Percentiles rank a stretch among this genome's conserved stretches.
Conservation (phyloP, 2,113 vertebrate species). For the Riparia riparia region DNA sequence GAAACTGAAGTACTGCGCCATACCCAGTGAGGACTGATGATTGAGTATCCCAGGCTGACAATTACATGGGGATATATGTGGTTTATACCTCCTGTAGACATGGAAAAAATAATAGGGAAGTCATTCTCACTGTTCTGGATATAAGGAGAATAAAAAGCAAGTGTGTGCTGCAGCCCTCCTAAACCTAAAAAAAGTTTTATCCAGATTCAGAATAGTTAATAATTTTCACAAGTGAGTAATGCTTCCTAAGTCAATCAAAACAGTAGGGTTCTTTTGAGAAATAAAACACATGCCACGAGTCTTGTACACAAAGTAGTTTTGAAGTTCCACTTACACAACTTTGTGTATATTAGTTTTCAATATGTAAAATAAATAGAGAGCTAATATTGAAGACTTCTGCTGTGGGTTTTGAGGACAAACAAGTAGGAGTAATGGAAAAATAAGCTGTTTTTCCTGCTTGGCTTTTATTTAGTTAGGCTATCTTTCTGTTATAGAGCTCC, state of each 20-base stretch:
- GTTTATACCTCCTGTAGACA: neutral
- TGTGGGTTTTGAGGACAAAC: neutral
- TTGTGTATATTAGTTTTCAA: neutral
- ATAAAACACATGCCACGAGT: neutral
- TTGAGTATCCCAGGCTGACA: neutral
- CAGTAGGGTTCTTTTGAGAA: neutral
- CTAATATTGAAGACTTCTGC: neutral
- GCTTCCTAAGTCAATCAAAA: neutral
- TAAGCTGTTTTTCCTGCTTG: neutral
- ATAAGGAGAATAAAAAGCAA: neutral
- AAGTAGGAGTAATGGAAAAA: neutral
- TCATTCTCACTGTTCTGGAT: neutral
- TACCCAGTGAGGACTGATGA: neutral
- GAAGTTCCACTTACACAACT: neutral
- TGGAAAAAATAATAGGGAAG: neutral
- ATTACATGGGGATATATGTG: neutral
- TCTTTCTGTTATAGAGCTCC: slow-evolving; percentile 24
- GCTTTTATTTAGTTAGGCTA: slow-evolving; percentile 34
- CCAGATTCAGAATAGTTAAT: neutral
- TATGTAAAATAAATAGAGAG: neutral
- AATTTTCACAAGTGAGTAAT: neutral
- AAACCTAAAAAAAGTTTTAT: neutral
- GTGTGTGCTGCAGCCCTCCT: neutral
- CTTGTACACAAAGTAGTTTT: neutral
- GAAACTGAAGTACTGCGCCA: neutral